These are phyloP conservation scores for Pelobates cultripes DNA, from an alignment of 2,797 vertebrate genomes.

Conservation along the genomic window DNA sequence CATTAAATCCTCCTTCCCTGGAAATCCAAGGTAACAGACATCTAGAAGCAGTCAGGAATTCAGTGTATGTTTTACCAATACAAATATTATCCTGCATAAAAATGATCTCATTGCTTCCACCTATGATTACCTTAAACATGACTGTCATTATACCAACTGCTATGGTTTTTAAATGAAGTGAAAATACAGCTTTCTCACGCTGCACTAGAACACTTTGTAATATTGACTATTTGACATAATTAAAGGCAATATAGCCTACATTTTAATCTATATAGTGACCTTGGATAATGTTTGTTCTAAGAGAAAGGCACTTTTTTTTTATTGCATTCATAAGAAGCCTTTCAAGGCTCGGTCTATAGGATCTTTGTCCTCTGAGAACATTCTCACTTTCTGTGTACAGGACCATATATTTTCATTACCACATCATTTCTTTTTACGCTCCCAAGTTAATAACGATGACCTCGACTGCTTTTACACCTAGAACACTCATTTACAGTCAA, in stretches of 20 bases:
- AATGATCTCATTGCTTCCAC: no score
- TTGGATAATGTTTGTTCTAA: slow-evolving; percentile 30
- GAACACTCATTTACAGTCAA: slow-evolving; percentile 48
- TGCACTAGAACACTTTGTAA: background rate
- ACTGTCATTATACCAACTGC: no score
- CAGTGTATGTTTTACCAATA: no score
- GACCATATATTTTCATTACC: slow-evolving; percentile 55
- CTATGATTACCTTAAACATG: no score
- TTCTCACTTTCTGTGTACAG: slow-evolving; percentile 49
- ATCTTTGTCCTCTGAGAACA: slow-evolving; percentile 54
- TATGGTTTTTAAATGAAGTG: no score
- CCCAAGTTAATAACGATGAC: slow-evolving; percentile 51
- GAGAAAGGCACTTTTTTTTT: slow-evolving; percentile 29
- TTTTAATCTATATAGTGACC: background rate
- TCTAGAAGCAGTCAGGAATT: no score
- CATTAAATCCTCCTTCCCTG: no score
- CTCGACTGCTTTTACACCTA: slow-evolving; percentile 43
- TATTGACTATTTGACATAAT: background rate
- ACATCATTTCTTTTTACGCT: slow-evolving; percentile 49
- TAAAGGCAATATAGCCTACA: background rate
- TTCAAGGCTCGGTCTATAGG: slow-evolving; percentile 20
- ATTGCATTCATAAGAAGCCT: slow-evolving; percentile 29
- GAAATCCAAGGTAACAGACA: no score
- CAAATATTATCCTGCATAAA: no score
- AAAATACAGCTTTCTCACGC: no score